Evolutionary conservation across 2,888 invertebrate species (phyloP).

Genomic region (Salticus scenicus): DNA sequence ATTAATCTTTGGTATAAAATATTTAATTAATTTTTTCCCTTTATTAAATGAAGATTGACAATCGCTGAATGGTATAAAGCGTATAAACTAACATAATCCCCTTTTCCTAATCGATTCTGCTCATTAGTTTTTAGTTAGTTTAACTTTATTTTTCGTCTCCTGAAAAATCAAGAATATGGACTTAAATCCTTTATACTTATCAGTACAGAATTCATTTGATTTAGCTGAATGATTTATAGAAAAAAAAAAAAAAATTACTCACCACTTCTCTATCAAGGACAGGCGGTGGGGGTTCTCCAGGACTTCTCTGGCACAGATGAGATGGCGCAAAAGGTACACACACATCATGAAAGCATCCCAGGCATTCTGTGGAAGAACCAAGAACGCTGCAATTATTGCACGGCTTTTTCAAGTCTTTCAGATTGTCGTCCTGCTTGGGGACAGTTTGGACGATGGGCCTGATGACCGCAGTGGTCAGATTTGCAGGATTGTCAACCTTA

Average conservation of each 20-base stretch:
- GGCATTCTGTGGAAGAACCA: slow-evolving; percentile 79
- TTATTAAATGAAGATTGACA: no score
- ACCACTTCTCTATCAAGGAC: slow-evolving; percentile 74
- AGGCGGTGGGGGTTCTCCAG: slow-evolving; percentile 73
- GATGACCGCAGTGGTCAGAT: slow-evolving; percentile 35
- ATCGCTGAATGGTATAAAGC: no score
- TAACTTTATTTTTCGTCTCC: no score
- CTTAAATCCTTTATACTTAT: no score
- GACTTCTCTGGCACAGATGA: slow-evolving; percentile 65
- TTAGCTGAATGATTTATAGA: no score
- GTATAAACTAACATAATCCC: no score
- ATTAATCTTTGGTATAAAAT: no score
- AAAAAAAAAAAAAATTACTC: slow-evolving; percentile 71
- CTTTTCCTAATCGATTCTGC: no score
- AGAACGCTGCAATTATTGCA: neutral
- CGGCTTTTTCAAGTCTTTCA: neutral
- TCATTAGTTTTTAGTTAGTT: no score
- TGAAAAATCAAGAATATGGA: no score
- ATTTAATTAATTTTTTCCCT: no score
- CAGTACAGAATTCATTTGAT: no score
- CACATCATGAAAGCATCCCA: slow-evolving; percentile 81
- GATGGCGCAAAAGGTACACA: slow-evolving; percentile 77
- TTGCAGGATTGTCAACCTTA: neutral
- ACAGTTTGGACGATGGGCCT: slow-evolving; percentile 40
- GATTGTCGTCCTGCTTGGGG: neutral